Percentiles rank a stretch among this genome's conserved stretches.
Evolutionary conservation across 2,113 vertebrate genomes (phyloP).

Genomic region (Taurulus bubalis): DNA sequence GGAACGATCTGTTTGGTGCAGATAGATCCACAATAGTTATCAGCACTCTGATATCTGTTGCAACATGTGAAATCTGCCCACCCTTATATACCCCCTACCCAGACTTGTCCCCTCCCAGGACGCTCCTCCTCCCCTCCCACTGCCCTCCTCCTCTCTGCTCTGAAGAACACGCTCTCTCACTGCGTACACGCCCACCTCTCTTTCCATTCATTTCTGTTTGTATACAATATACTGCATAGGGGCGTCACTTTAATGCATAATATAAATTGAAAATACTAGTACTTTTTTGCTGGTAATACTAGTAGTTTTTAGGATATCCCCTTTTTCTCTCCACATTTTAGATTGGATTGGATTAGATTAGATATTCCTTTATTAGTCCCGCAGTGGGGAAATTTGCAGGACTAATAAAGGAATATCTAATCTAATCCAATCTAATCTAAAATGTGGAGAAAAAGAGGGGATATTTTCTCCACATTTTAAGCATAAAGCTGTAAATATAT

Average conservation of each 20-base stretch:
- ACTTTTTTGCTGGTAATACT: background rate
- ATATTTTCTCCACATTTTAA: background rate
- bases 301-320: background rate
- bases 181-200: slow-evolving; percentile 28
- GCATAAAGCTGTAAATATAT: background rate
- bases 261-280: background rate
- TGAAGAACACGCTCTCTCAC: slow-evolving; percentile 32
- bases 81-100: slow-evolving; percentile 73
- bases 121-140: slow-evolving; percentile 15
- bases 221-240: background rate
- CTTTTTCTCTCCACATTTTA: background rate
- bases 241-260: background rate
- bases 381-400: no score
- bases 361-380: no score
- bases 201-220: slow-evolving; percentile 33
- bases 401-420: no score
- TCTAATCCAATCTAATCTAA: no score
- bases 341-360: no score
- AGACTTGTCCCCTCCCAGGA: slow-evolving; percentile 53
- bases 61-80: slow-evolving; percentile 40
- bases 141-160: slow-evolving; percentile 33
- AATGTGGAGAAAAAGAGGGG: no score
- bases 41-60: slow-evolving; percentile 59
- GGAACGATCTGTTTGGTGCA: background rate
- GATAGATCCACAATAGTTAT: slow-evolving; percentile 35